Percentiles rank a stretch among this genome's conserved stretches.
These are phyloP conservation scores for Petrophora chlorosata DNA, from an alignment of 2,888 invertebrate genomes.

Conservation along the genomic window DNA sequence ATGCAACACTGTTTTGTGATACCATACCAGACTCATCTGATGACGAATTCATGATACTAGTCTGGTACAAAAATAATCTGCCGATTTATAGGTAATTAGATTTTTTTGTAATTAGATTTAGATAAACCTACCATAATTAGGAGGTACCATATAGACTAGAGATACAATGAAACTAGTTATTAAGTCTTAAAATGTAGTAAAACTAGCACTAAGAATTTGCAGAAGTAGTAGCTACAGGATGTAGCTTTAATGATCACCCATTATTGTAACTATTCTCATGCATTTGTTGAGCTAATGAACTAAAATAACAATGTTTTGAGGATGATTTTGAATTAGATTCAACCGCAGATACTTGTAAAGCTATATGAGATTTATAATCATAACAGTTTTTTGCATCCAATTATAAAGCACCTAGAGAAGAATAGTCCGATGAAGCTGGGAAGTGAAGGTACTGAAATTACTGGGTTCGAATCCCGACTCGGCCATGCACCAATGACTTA, in stretches of 20 bases:
- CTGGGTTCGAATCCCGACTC: too few species aligned
- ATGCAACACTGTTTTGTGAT: constrained; percentile 82
- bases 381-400: too few species aligned
- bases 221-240: constrained; percentile 10
- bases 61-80: constrained; percentile 86
- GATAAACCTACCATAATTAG: too few species aligned
- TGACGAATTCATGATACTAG: constrained; percentile 84
- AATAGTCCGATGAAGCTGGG: too few species aligned
- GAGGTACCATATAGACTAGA: too few species aligned
- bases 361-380: not conserved
- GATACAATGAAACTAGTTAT: too few species aligned
- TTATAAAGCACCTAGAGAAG: too few species aligned
- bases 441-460: too few species aligned
- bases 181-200: too few species aligned
- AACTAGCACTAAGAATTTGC: not conserved
- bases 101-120: too few species aligned
- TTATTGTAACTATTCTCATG: constrained; percentile 12
- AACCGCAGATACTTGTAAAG: not conserved
- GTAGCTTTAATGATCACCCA: constrained; percentile 9
- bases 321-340: not conserved
- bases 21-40: constrained; percentile 75
- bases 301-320: constrained; percentile 13
- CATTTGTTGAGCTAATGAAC: constrained; percentile 8
- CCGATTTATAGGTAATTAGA: constrained; percentile 87
- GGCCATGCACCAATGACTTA: too few species aligned